A percentile compares a stretch with the other conserved stretches of the same genome.
These are phyloP conservation scores for Drosophila glabriapex DNA, from an alignment of 2,888 invertebrate genomes.

Conservation along the genomic window DNA sequence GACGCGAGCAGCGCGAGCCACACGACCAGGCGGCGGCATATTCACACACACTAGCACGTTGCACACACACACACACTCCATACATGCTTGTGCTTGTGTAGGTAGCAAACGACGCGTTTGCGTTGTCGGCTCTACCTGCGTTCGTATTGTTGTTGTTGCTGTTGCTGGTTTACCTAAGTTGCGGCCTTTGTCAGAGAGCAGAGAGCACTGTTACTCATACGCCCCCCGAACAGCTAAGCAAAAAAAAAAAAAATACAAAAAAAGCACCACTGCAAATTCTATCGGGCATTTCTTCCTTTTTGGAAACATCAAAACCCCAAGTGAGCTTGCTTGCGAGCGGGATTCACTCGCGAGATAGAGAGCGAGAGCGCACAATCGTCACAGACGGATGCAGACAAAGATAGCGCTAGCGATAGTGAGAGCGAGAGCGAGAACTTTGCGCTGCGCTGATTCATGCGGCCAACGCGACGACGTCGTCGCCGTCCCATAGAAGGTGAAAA, in stretches of 20 bases:
- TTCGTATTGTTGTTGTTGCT: constrained; percentile 17
- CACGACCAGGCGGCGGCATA: constrained; percentile 69
- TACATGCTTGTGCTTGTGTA: constrained; percentile 22
- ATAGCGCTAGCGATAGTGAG: constrained; percentile 18
- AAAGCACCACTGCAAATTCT: constrained; percentile 51
- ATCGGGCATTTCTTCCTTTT: constrained; percentile 71
- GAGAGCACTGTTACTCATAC: constrained; percentile 69
- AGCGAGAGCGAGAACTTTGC: constrained; percentile 18
- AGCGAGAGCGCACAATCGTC: constrained; percentile 30
- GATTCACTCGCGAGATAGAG: constrained; percentile 63
- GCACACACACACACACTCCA: constrained; percentile 19
- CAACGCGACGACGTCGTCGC: constrained; percentile 66
- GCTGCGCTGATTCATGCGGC: constrained; percentile 76
- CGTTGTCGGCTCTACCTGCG: constrained; percentile 51
- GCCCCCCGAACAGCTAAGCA: constrained; percentile 46
- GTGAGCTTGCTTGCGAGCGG: constrained; percentile 49
- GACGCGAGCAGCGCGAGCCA: constrained; percentile 75
- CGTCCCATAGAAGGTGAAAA: constrained; percentile 77
- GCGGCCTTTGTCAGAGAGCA: constrained; percentile 48
- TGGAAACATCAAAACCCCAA: constrained; percentile 69
- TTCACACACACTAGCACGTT: constrained; percentile 39
- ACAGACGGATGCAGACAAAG: constrained; percentile 40
- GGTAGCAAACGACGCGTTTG: constrained; percentile 53
- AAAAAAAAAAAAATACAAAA: constrained; percentile 43
- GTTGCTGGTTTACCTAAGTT: constrained; percentile 55